Percentiles rank a stretch among this genome's conserved stretches.
Evolutionary conservation across 2,797 vertebrate species (phyloP).

Genomic region (Dryobates pubescens): DNA sequence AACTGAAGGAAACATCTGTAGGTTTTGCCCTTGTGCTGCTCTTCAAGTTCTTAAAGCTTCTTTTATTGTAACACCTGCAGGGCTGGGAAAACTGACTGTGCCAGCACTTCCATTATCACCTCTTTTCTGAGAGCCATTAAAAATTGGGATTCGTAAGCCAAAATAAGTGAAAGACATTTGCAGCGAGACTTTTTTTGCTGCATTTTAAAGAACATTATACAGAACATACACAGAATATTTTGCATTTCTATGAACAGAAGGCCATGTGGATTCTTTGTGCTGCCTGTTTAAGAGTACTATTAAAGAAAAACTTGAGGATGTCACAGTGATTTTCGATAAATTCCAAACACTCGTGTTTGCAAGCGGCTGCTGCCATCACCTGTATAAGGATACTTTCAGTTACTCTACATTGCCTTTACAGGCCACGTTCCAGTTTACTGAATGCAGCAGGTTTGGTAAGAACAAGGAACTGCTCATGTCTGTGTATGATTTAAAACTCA

Average conservation of each 20-base stretch:
- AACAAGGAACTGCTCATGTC: background rate
- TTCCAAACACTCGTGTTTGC: background rate
- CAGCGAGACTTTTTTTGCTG: background rate
- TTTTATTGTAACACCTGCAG: constrained; percentile 55
- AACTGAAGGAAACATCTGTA: constrained; percentile 74
- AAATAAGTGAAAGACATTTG: background rate
- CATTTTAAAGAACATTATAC: background rate
- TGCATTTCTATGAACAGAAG: background rate
- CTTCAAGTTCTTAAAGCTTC: constrained; percentile 29
- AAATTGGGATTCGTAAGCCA: background rate
- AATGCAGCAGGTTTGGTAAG: background rate
- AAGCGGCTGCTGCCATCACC: background rate
- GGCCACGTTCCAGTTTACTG: background rate
- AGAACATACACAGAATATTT: background rate
- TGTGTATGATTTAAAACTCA: background rate
- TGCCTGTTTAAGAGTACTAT: background rate
- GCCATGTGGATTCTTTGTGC: background rate
- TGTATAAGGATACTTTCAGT: background rate
- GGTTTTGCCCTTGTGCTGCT: constrained; percentile 49
- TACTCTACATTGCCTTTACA: background rate
- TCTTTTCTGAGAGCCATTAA: background rate
- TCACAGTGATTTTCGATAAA: background rate
- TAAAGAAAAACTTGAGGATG: background rate
- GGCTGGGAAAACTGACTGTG: background rate
- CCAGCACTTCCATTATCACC: background rate